These are phyloP conservation scores for Drosophila aff. DNA, from an alignment of 1,140 invertebrate species.

Conservation along the genomic window DNA sequence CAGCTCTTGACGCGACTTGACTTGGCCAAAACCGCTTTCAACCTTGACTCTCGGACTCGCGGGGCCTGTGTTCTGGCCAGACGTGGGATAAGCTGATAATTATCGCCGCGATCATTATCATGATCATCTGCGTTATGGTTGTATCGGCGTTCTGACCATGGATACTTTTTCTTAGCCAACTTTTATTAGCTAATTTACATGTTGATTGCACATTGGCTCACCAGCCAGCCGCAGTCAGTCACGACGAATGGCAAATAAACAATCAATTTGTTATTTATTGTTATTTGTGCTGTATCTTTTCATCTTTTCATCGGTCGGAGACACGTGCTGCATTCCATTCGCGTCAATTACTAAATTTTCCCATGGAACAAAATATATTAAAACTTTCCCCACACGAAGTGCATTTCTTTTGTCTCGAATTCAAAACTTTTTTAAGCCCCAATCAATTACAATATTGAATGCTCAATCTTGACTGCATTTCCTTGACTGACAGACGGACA, in stretches of 20 bases:
- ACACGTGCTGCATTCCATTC: constrained; percentile 47
- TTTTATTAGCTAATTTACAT: constrained; percentile 77
- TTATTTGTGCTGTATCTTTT: constrained; percentile 51
- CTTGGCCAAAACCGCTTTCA: constrained; percentile 19
- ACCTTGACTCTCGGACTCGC: constrained; percentile 40
- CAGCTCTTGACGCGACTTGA: neutral
- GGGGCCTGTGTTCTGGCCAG: constrained; percentile 50
- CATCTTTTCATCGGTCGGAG: constrained; percentile 17
- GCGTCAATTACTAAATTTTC: constrained; percentile 38
- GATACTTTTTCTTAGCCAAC: constrained; percentile 7
- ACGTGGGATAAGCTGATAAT: constrained; percentile 61
- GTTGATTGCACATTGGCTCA: constrained; percentile 58
- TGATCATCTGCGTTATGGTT: constrained; percentile 41
- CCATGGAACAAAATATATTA: neutral
- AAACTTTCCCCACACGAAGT: constrained; percentile 58
- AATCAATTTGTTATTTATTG: constrained; percentile 75
- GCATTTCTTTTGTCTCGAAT: constrained; percentile 64
- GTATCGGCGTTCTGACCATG: constrained; percentile 32
- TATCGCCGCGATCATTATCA: constrained; percentile 41
- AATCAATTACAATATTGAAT: constrained; percentile 70
- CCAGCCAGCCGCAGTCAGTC: no score
- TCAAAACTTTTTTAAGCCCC: constrained; percentile 37
- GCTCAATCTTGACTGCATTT: constrained; percentile 74
- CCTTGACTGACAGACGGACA: constrained; percentile 38
- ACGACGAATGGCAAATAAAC: constrained; percentile 37